phyloP scores from a whole-genome alignment of 1,140 invertebrate genomes.

The Propsilocerus akamusi region DNA sequence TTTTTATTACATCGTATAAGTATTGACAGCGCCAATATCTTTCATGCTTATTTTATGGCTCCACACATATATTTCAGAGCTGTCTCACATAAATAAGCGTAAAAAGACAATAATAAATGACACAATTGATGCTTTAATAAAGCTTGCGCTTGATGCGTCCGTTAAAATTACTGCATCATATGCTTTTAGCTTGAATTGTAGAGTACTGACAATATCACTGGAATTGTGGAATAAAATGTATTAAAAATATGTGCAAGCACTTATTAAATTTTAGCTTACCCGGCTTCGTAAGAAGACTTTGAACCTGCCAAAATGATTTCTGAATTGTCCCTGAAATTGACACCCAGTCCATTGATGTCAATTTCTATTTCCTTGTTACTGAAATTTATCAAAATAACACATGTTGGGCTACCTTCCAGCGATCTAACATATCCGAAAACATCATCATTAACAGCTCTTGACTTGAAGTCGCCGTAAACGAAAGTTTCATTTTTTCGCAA shows the following conservation, averaged over 20 bases:
- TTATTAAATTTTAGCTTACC: neutral
- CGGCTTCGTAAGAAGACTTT: neutral
- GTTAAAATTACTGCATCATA: slow-evolving; percentile 1
- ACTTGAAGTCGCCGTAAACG: slow-evolving; percentile 19
- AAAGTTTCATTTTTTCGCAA: slow-evolving; percentile 22
- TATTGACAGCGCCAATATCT: too few species aligned
- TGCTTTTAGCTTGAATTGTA: neutral
- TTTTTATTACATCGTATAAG: too few species aligned
- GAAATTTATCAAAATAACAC: neutral
- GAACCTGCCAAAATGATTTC: neutral
- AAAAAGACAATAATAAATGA: too few species aligned
- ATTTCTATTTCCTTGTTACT: neutral
- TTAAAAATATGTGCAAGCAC: neutral
- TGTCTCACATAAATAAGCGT: too few species aligned
- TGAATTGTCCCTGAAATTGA: neutral
- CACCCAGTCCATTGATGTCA: neutral
- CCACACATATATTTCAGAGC: too few species aligned
- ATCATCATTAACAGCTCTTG: slow-evolving; percentile 17
- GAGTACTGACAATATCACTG: neutral
- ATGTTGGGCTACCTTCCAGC: neutral
- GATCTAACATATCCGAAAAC: slow-evolving; percentile 23
- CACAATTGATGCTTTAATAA: too few species aligned
- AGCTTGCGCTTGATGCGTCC: too few species aligned
- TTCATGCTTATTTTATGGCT: too few species aligned
- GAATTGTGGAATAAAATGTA: neutral